Evolutionary conservation across 2,113 vertebrate species (phyloP).

Genomic region (Podiceps cristatus): DNA sequence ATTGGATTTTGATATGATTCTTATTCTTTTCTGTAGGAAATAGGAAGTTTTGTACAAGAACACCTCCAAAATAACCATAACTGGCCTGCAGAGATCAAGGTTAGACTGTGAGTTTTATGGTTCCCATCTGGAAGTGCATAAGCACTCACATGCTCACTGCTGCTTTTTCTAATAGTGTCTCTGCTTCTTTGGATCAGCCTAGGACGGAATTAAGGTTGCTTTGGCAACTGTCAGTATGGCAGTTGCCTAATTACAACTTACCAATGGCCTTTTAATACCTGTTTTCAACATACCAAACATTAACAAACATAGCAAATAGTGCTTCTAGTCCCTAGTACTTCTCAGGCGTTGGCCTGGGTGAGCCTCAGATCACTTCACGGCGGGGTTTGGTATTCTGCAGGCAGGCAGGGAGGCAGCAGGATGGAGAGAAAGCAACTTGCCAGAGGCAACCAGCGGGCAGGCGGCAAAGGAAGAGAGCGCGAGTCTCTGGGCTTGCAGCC

Average conservation of each 20-base stretch:
- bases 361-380: not conserved
- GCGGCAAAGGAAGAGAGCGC: not conserved
- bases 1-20: not conserved
- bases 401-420: not conserved
- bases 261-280: not conserved
- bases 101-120: not conserved
- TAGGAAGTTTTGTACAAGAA: fast-evolving
- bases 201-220: not conserved
- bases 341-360: not conserved
- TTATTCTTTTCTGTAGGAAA: not conserved
- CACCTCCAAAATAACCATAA: not conserved
- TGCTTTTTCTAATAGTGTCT: not conserved
- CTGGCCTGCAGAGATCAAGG: not conserved
- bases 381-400: not conserved
- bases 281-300: not conserved
- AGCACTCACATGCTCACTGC: not conserved
- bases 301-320: not conserved
- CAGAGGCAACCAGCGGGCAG: fast-evolving
- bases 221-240: not conserved
- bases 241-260: not conserved
- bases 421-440: not conserved
- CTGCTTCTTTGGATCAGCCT: not conserved
- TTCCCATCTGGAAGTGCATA: not conserved
- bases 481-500: not conserved
- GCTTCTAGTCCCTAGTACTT: not conserved